A percentile compares a stretch with the other conserved stretches of the same genome.
Conservation (phyloP, 2,888 invertebrate genomes). For the Meta bourneti region DNA sequence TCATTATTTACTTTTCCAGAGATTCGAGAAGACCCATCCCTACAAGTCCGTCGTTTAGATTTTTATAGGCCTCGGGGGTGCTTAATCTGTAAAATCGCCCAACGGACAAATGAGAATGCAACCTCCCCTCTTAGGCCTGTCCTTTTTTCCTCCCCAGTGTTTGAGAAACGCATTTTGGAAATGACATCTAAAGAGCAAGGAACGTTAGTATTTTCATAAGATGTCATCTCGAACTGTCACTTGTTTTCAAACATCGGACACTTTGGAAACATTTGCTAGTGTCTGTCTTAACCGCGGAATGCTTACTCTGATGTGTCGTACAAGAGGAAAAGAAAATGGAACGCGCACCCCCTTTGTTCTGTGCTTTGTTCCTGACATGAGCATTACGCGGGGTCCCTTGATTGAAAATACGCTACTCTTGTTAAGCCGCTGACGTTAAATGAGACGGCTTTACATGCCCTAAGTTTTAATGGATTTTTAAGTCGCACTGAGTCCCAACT, state of each 20-base stretch:
- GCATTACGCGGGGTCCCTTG: constrained; percentile 18
- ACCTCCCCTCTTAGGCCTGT: neutral
- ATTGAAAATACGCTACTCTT: constrained; percentile 26
- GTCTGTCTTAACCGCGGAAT: constrained; percentile 40
- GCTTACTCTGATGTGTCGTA: constrained; percentile 35
- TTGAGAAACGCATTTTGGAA: constrained; percentile 38
- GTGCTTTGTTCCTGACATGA: constrained; percentile 32
- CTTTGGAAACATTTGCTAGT: constrained; percentile 47
- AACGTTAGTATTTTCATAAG: constrained; percentile 30
- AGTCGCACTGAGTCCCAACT: neutral
- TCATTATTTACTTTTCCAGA: no score
- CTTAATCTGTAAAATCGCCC: constrained; percentile 26
- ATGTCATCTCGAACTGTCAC: constrained; percentile 42
- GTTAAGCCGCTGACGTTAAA: constrained; percentile 4
- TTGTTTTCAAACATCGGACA: constrained; percentile 33
- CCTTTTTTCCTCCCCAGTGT: constrained; percentile 4
- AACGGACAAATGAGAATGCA: constrained; percentile 23
- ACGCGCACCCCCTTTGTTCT: constrained; percentile 2
- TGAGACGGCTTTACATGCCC: neutral
- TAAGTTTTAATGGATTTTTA: constrained; percentile 39
- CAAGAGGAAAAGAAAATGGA: constrained; percentile 15
- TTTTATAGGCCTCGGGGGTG: no score
- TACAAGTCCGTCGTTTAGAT: no score
- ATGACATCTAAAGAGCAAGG: constrained; percentile 36
- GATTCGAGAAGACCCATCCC: no score